Evolutionary conservation across 2,113 vertebrate species (phyloP).

Genomic region (Crotalus horridus): DNA sequence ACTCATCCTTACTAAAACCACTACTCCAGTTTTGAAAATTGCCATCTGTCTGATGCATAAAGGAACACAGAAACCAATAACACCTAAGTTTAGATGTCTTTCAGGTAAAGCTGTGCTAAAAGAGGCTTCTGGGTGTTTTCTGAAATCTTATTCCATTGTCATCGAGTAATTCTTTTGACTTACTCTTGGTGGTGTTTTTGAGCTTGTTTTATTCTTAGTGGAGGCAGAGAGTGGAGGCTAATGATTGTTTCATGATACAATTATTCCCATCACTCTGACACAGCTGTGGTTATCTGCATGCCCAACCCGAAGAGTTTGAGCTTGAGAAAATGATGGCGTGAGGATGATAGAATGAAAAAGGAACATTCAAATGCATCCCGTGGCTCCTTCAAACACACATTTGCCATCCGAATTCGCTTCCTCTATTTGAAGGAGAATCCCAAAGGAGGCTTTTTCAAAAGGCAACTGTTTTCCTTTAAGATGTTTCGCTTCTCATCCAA

Average conservation of each 20-base stretch:
- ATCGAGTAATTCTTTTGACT: not conserved
- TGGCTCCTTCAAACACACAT: not conserved
- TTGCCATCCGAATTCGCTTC: not conserved
- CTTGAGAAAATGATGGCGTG: not conserved
- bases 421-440: not conserved
- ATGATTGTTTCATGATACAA: not conserved
- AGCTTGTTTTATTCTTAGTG: not conserved
- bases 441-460: not conserved
- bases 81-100: no score
- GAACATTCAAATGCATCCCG: not conserved
- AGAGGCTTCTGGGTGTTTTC: not conserved
- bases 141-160: not conserved
- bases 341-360: not conserved
- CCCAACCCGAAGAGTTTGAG: not conserved
- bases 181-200: not conserved
- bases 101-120: not conserved
- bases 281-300: not conserved
- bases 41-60: no score
- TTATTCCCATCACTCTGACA: not conserved
- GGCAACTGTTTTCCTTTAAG: not conserved
- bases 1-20: no score
- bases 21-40: no score
- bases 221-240: not conserved
- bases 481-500: not conserved
- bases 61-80: no score